Base-by-base conservation (phyloP, 2,113 vertebrate species). In the Capricornis sumatraensis region DNA sequence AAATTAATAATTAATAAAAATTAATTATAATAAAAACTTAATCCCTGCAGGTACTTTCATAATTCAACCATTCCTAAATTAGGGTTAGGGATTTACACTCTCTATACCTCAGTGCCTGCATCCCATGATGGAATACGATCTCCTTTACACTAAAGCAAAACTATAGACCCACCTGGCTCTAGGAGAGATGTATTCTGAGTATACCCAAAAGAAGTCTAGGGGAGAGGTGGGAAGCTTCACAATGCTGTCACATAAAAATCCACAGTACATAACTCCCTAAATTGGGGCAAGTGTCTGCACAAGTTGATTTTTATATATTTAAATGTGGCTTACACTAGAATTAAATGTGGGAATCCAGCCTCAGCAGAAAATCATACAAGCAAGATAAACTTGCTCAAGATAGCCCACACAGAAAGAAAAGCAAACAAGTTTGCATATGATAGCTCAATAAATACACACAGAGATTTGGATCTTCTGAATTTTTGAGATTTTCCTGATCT, bases 221-320 rank as follows among this genome's bases (percentile, higher is more conserved):
- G 53, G 33, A 71, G 25, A 50, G 10, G 27, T 47, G 27, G 53
- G 78, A 62, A 62, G 8, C 74, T 55, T 1, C 36, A 60, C 33
- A 91, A 19, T 28, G 40, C 53, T 84, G 3, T n/a, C 40, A 30
- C 45, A 91, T 78, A 78, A 91, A 82, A 85, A 86, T 15, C 3
- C 57, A 81, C 28, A 85, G 23, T 45, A 79, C 17, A 53, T 7
- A 85, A 30, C 71, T 86, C 13, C 30, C 13, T 52, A 86, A 92
- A 50, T 27, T 40, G 19, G 58, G 16, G 21, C 1, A 30, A 9
- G 5, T 21, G 3, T 85, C 11, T 52, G 7, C 15, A 45, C 30
- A 60, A 74, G 13, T 52, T 89, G 43, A 52, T n/a, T 93, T 95
- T 83, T 58, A 78, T 57, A 85, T 43, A 96, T 53, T 94, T 96